A percentile compares a stretch with the other conserved stretches of the same genome.
These are phyloP conservation scores for Leptinotarsa peninsularis DNA, from an alignment of 2,888 invertebrate genomes.

Conservation along the genomic window DNA sequence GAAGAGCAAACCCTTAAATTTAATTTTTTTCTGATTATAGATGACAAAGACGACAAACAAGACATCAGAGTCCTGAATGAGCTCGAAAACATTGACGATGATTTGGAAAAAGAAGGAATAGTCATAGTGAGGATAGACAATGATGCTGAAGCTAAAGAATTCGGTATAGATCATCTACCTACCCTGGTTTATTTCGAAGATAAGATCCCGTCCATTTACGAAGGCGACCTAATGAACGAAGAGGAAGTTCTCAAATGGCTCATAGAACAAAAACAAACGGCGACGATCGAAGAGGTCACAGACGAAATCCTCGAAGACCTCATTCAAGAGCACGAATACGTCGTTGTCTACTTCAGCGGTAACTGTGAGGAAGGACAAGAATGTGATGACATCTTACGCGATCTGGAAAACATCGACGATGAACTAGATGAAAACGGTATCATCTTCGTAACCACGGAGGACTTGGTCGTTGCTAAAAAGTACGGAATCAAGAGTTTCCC, in stretches of 20 bases:
- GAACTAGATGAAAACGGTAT: slow-evolving; percentile 93
- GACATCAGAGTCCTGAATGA: slow-evolving; percentile 89
- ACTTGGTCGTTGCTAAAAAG: slow-evolving; percentile 82
- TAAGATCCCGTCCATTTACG: slow-evolving; percentile 90
- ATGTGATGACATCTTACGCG: slow-evolving; percentile 86
- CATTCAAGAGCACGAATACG: slow-evolving; percentile 91
- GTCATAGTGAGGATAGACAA: slow-evolving; percentile 92
- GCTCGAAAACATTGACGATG: slow-evolving; percentile 92
- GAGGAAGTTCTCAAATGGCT: slow-evolving; percentile 92
- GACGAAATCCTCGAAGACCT: slow-evolving; percentile 89
- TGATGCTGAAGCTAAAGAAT: slow-evolving; percentile 89
- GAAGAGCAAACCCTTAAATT: too few species aligned
- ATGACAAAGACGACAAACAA: slow-evolving; percentile 91
- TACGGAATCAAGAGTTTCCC: slow-evolving; percentile 88
- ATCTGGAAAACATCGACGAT: slow-evolving; percentile 92
- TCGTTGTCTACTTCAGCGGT: slow-evolving; percentile 93
- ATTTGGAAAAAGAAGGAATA: slow-evolving; percentile 89
- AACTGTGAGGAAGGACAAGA: slow-evolving; percentile 89
- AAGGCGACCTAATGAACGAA: slow-evolving; percentile 92
- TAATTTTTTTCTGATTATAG: slow-evolving; percentile 64
- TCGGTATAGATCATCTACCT: slow-evolving; percentile 89
- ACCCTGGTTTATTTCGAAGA: slow-evolving; percentile 90
- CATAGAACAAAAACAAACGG: slow-evolving; percentile 87
- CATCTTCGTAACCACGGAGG: slow-evolving; percentile 93
- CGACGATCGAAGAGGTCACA: slow-evolving; percentile 94